phyloP scores from a whole-genome alignment of 2,888 invertebrate genomes.

The Andrena chrysosceles region DNA sequence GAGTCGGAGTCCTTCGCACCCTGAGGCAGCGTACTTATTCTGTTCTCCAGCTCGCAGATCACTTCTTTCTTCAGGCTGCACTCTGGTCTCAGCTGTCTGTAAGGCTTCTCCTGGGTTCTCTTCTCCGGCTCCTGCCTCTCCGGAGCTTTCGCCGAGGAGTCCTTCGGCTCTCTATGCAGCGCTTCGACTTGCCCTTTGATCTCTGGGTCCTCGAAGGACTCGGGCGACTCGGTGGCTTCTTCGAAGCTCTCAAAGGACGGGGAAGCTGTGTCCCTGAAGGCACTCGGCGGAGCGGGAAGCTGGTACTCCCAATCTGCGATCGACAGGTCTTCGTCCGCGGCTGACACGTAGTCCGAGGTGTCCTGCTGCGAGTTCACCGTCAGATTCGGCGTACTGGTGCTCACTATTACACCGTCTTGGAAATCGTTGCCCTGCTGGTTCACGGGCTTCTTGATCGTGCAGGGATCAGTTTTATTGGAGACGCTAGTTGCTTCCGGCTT shows the following conservation, averaged over 20 bases:
- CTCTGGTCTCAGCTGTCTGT: neutral
- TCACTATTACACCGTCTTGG: neutral
- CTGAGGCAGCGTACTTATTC: slow-evolving; percentile 71
- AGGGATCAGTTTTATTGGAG: neutral
- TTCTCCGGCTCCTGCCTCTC: neutral
- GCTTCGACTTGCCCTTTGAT: neutral
- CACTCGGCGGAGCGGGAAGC: slow-evolving; percentile 88
- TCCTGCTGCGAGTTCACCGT: slow-evolving; percentile 77
- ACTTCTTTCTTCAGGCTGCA: slow-evolving; percentile 74
- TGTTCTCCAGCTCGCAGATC: slow-evolving; percentile 78
- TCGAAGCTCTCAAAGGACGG: slow-evolving; percentile 73
- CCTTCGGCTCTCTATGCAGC: neutral
- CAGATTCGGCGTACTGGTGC: slow-evolving; percentile 57
- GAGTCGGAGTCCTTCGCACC: slow-evolving; percentile 58
- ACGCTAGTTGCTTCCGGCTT: neutral
- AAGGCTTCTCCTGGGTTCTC: neutral
- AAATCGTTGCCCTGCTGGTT: slow-evolving; percentile 7
- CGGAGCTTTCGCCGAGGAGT: neutral
- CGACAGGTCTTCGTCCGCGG: slow-evolving; percentile 75
- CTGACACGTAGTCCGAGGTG: slow-evolving; percentile 82
- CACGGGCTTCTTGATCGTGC: neutral
- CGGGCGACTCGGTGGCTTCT: slow-evolving; percentile 47
- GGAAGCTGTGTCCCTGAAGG: slow-evolving; percentile 85
- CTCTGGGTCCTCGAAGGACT: neutral
- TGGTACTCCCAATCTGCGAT: slow-evolving; percentile 86